A percentile compares a stretch with the other conserved stretches of the same genome.
Evolutionary conservation across 2,888 invertebrate species (phyloP).

Genomic region (Spisula subtruncata): DNA sequence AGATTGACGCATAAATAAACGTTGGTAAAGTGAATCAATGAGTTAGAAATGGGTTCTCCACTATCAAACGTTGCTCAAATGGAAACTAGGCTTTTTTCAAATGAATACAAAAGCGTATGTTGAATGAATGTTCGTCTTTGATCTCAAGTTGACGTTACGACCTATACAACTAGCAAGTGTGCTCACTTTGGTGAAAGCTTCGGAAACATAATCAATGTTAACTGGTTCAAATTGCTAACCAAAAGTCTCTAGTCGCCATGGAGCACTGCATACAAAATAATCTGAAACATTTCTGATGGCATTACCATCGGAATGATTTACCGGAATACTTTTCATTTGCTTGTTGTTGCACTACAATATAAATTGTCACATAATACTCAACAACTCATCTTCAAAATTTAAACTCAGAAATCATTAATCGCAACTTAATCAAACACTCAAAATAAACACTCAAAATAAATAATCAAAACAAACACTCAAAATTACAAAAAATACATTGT

Average conservation of each 20-base stretch:
- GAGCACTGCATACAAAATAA: neutral
- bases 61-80: neutral
- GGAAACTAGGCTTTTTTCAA: neutral
- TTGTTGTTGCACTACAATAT: neutral
- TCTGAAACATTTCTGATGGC: no score
- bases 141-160: neutral
- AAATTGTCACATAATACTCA: neutral
- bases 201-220: neutral
- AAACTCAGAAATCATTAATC: no score
- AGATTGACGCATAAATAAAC: constrained; percentile 14
- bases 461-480: no score
- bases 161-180: no score
- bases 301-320: no score
- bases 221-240: no score
- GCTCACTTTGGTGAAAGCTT: neutral
- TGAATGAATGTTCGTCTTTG: neutral
- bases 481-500: neutral
- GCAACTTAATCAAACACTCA: no score
- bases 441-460: no score
- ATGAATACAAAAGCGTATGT: neutral
- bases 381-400: no score
- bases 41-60: neutral
- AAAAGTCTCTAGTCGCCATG: no score
- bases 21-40: neutral
- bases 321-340: neutral